A percentile compares a stretch with the other conserved stretches of the same genome.
These are phyloP conservation scores for Thryonomys swinderianus DNA, from an alignment of 2,113 vertebrate species.

Conservation along the genomic window DNA sequence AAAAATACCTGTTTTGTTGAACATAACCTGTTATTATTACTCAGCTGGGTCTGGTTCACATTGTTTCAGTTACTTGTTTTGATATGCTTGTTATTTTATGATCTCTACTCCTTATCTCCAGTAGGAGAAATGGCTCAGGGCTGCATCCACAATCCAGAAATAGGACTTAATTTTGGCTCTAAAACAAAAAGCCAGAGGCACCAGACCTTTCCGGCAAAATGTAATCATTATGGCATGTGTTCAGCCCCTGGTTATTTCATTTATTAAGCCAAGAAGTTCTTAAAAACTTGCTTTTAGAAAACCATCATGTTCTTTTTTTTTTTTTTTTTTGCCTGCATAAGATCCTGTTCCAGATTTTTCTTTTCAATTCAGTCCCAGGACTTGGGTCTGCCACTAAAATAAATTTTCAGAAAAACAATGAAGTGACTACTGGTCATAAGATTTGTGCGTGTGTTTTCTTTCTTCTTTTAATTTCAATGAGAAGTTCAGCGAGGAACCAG, in stretches of 20 bases:
- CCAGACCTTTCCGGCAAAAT: constrained; percentile 79
- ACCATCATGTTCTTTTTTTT: constrained; percentile 42
- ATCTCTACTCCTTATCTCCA: constrained; percentile 23
- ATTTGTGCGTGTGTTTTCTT: background rate
- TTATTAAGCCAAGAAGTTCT: constrained; percentile 82
- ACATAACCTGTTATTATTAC: background rate
- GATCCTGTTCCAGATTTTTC: background rate
- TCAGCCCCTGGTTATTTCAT: constrained; percentile 79
- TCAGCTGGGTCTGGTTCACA: background rate
- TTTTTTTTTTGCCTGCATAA: constrained; percentile 1
- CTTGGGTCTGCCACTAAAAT: background rate
- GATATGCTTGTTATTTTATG: background rate
- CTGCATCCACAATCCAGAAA: background rate
- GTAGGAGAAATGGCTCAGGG: constrained; percentile 17
- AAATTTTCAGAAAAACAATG: constrained; percentile 15
- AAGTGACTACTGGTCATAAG: constrained; percentile 38
- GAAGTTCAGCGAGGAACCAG: background rate
- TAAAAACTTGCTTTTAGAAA: constrained; percentile 81
- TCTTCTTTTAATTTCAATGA: background rate
- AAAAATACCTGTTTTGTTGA: constrained; percentile 14
- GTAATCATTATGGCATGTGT: constrained; percentile 81
- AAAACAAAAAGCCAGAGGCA: constrained; percentile 71
- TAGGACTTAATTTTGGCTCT: constrained; percentile 25
- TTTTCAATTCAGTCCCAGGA: background rate
- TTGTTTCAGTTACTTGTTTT: constrained; percentile 39